A percentile compares a stretch with the other conserved stretches of the same genome.
These are phyloP conservation scores for Drosophila limbata DNA, from an alignment of 2,888 invertebrate genomes.

Conservation along the genomic window DNA sequence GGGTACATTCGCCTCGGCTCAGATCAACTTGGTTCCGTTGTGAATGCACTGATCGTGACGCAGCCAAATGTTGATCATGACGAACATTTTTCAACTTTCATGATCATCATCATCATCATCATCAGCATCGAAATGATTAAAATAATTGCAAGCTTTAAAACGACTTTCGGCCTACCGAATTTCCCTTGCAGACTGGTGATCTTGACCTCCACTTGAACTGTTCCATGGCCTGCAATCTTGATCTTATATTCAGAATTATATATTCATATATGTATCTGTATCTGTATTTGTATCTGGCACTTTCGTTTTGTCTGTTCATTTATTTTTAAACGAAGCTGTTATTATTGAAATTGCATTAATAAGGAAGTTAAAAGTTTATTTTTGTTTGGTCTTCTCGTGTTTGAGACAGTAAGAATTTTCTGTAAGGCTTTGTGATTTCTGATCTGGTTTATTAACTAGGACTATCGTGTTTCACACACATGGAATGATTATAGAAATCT, in stretches of 20 bases:
- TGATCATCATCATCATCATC: slow-evolving; percentile 1
- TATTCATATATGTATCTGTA: not conserved
- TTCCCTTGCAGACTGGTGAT: slow-evolving; percentile 17
- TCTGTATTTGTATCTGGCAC: slow-evolving; percentile 29
- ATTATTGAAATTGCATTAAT: slow-evolving; percentile 75
- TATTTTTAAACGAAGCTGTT: slow-evolving; percentile 58
- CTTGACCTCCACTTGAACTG: slow-evolving; percentile 30
- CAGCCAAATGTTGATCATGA: slow-evolving; percentile 56
- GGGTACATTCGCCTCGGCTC: slow-evolving; percentile 68
- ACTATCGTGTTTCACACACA: slow-evolving; percentile 8
- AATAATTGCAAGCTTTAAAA: not conserved
- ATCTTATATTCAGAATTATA: not conserved
- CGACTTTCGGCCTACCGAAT: slow-evolving; percentile 12
- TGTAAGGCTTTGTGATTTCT: slow-evolving; percentile 11
- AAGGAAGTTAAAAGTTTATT: slow-evolving; percentile 78
- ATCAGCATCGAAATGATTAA: not conserved
- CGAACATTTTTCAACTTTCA: slow-evolving; percentile 34
- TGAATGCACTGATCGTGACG: slow-evolving; percentile 57
- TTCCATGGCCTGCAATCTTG: slow-evolving; percentile 11
- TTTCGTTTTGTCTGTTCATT: slow-evolving; percentile 67
- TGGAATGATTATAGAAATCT: not conserved
- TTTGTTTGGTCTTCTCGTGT: slow-evolving; percentile 51
- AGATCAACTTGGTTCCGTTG: slow-evolving; percentile 13
- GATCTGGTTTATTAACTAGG: slow-evolving; percentile 11
- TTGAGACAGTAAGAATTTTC: slow-evolving; percentile 37